Base-by-base conservation (phyloP, 2,888 invertebrate species). In the Slavum lentiscoides region DNA sequence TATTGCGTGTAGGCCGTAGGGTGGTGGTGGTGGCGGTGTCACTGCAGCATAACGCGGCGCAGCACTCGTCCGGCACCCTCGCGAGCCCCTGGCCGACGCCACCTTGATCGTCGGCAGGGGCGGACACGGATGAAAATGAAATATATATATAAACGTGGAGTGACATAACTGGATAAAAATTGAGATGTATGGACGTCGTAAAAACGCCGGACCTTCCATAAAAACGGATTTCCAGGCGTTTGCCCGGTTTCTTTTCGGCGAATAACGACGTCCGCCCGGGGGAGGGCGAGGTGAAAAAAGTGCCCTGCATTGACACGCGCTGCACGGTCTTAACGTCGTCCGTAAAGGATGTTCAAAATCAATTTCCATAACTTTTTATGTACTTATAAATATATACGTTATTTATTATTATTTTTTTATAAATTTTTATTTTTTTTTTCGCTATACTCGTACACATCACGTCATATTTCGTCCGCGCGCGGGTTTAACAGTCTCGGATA, bases 91-190 rank as follows among this genome's bases (percentile, higher is more conserved):
- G 70, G 39, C 43, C 72, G 80, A 80, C 80, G 80, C 80, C 80
- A 61, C 69, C 70, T 61, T 66, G 69, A 39, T 61, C 55, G 30
- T 6, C 39, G 2, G 43, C 5, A 30, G 39, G 39, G 13, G 55
- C 8, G 43, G 62, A 53, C 5, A 69, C 62, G 62, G 5, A 68
- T 58, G 58, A 72, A 80, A 72, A 72, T 80, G 80, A 80, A 66
- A 80, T 80, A 80, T 80, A 80, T 80, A 80, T 80, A 80, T 80
- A 80, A 80, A 80, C 80, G 70, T 72, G 43, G 80, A 80, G 72
- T 80, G 80, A 80, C 80, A 80, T 80, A 80, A 80, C 80, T 80
- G 66, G 80, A 72, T 80, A 80, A 80, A 80, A 80, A 80, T 80
- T 80, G 70, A 80, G 80, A 80, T 80, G 80, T 80, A 80, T 80